phyloP scores from a whole-genome alignment of 1,140 invertebrate species.

The Drosophila murphyi region DNA sequence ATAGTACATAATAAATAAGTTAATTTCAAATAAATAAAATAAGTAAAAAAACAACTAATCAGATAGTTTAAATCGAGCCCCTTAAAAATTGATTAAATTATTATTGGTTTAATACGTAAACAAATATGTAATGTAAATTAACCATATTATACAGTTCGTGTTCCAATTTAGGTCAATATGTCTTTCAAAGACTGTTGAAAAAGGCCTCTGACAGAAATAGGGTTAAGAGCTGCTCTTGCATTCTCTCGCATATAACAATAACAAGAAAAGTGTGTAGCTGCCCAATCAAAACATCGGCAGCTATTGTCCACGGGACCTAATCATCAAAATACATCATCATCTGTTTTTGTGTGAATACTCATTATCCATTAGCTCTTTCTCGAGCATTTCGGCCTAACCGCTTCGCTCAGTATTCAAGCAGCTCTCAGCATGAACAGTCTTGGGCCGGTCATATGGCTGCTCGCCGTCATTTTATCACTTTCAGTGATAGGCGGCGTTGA shows the following conservation, averaged over 20 bases:
- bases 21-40: too few species aligned
- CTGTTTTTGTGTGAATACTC: slow-evolving; percentile 39
- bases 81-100: too few species aligned
- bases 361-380: slow-evolving; percentile 23
- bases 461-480: slow-evolving; percentile 17
- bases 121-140: too few species aligned
- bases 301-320: slow-evolving; percentile 41
- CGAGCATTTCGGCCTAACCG: background rate
- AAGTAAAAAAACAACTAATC: too few species aligned
- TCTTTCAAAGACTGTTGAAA: too few species aligned
- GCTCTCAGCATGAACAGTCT: slow-evolving; percentile 48
- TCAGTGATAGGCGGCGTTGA: slow-evolving; percentile 16
- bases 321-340: slow-evolving; percentile 36
- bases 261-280: slow-evolving; percentile 25
- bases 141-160: too few species aligned
- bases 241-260: background rate
- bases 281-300: slow-evolving; percentile 26
- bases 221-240: background rate
- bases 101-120: too few species aligned
- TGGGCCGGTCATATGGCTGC: slow-evolving; percentile 15
- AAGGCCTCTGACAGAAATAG: too few species aligned
- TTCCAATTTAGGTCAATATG: too few species aligned
- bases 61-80: too few species aligned
- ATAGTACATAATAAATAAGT: too few species aligned
- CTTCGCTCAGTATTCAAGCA: slow-evolving; percentile 38